These are phyloP conservation scores for Agriotes lineatus DNA, from an alignment of 2,888 invertebrate genomes.

Conservation along the genomic window DNA sequence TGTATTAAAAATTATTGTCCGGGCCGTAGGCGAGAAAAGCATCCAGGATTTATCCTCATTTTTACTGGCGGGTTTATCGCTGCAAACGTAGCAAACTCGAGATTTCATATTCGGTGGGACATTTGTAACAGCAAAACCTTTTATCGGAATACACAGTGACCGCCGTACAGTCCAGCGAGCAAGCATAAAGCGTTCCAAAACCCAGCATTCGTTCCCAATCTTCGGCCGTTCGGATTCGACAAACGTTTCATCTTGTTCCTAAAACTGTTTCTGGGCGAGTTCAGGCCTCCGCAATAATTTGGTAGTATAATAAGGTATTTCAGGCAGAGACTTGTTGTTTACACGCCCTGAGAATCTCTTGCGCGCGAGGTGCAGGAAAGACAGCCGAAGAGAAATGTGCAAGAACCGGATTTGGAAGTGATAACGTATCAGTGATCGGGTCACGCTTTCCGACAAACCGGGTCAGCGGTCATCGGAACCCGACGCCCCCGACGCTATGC, in stretches of 20 bases:
- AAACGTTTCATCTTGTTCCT: constrained; percentile 35
- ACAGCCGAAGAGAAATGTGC: constrained; percentile 29
- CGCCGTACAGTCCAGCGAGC: constrained; percentile 55
- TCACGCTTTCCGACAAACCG: constrained; percentile 32
- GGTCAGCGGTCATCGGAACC: constrained; percentile 38
- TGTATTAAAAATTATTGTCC: constrained; percentile 46
- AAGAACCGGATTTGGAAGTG: constrained; percentile 35
- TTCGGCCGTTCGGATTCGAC: constrained; percentile 29
- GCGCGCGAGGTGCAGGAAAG: constrained; percentile 19
- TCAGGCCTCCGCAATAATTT: constrained; percentile 51
- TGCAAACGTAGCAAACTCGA: constrained; percentile 55
- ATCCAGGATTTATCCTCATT: constrained; percentile 60
- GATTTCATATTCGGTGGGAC: constrained; percentile 56
- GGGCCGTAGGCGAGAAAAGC: constrained; percentile 51
- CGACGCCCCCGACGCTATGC: constrained; percentile 1
- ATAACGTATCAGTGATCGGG: constrained; percentile 45
- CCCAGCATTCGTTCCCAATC: constrained; percentile 38
- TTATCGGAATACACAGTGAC: constrained; percentile 59
- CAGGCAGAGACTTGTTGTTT: constrained; percentile 52
- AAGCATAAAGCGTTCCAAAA: constrained; percentile 49
- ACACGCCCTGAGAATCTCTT: constrained; percentile 41
- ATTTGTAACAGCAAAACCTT: constrained; percentile 61
- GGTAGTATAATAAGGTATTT: constrained; percentile 55
- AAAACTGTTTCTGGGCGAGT: constrained; percentile 30
- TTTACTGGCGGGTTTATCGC: constrained; percentile 62